A percentile compares a stretch with the other conserved stretches of the same genome.
These are phyloP conservation scores for Zaprionus inermis DNA, from an alignment of 1,140 invertebrate genomes.

Conservation along the genomic window DNA sequence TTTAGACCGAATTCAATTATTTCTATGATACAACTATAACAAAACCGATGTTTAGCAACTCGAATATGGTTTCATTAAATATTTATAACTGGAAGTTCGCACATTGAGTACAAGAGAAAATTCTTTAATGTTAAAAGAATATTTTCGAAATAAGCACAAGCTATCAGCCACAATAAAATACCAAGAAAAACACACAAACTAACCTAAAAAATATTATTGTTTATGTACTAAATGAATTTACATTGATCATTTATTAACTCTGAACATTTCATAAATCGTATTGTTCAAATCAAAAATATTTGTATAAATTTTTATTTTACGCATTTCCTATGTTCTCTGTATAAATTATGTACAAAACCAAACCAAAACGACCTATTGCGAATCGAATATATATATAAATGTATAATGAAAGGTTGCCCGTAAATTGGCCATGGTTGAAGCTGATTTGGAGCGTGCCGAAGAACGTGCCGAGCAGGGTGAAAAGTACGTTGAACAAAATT, in stretches of 20 bases:
- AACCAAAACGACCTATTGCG: slow-evolving; percentile 37
- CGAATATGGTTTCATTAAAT: background rate
- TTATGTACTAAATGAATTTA: slow-evolving; percentile 23
- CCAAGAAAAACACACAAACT: slow-evolving; percentile 8
- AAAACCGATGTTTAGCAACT: background rate
- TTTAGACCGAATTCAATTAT: background rate
- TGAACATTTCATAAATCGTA: slow-evolving; percentile 18
- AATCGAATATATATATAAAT: slow-evolving; percentile 53
- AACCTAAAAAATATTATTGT: slow-evolving; percentile 25
- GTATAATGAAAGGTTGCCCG: slow-evolving; percentile 95
- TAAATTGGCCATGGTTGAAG: slow-evolving; percentile 99
- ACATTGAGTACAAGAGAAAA: slow-evolving; percentile 33
- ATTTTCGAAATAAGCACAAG: slow-evolving; percentile 38
- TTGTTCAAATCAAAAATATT: slow-evolving; percentile 31
- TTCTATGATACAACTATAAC: background rate
- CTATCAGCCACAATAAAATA: slow-evolving; percentile 12
- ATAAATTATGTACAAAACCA: slow-evolving; percentile 48
- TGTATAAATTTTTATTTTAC: slow-evolving; percentile 52
- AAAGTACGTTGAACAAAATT: slow-evolving; percentile 92
- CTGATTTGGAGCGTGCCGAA: slow-evolving; percentile 99
- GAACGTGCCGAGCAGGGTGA: slow-evolving; percentile 99
- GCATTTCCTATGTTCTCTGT: slow-evolving; percentile 67
- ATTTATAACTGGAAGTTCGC: background rate
- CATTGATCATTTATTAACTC: slow-evolving; percentile 11
- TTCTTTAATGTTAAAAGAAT: background rate